Percentiles rank a stretch among this genome's conserved stretches.
phyloP scores from a whole-genome alignment of 35 echinoderm and acorn worm species.

The Ophiothrix spiculata region DNA sequence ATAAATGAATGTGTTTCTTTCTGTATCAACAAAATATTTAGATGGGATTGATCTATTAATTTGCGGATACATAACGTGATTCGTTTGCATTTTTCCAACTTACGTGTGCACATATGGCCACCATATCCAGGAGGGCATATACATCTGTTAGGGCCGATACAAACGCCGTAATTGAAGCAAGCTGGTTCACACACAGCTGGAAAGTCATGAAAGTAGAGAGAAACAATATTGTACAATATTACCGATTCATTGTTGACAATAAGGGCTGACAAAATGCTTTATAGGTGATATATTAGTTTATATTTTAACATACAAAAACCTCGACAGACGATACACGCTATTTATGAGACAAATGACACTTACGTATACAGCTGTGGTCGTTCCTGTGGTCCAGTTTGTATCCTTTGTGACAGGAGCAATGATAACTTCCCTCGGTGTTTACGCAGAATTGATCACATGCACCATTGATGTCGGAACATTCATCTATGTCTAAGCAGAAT shows the following conservation, averaged over 20 bases:
- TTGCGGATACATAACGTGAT: not conserved
- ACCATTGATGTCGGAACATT: conserved; percentile 84
- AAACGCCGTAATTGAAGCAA: conserved; percentile 89
- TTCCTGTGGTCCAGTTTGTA: conserved; percentile 47
- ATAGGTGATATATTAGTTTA: too few relatives aligned
- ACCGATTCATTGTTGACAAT: not conserved
- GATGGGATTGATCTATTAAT: not conserved
- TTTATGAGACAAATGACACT: not conserved
- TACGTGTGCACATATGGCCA: conserved; percentile 77
- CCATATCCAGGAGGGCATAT: conserved; percentile 78
- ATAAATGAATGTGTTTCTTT: not conserved
- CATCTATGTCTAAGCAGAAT: conserved; percentile 64
- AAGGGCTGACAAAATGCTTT: too few relatives aligned
- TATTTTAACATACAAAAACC: not conserved
- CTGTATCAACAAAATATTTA: not conserved
- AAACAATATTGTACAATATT: not conserved
- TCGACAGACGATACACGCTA: too few relatives aligned
- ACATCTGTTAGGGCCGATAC: conserved; percentile 78
- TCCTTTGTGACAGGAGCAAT: conserved; percentile 69
- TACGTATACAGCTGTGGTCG: conserved; percentile 77
- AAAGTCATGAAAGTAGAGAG: conserved; percentile 11
- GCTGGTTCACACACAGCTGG: conserved; percentile 81
- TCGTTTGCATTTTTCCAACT: conserved; percentile 20
- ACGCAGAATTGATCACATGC: conserved; percentile 78
- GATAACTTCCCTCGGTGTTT: conserved; percentile 69